Conservation (phyloP, 2,113 vertebrate genomes). For the Sceloporus undulatus region DNA sequence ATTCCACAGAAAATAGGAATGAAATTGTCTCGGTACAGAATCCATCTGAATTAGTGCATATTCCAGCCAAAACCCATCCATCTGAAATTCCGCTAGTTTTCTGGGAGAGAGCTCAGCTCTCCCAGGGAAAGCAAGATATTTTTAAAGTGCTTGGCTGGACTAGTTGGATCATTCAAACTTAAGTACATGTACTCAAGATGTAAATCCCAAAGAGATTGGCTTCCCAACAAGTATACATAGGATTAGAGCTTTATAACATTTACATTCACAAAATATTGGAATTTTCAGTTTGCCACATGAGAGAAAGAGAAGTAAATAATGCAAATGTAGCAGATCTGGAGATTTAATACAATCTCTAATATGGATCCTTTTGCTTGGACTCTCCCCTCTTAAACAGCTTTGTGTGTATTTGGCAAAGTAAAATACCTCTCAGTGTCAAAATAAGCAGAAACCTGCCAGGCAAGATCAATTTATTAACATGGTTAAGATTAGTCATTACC, state of each 20-base stretch:
- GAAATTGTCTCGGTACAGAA: neutral
- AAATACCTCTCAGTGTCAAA: slow-evolving; percentile 27
- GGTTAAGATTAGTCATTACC: slow-evolving; percentile 8
- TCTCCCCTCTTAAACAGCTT: neutral
- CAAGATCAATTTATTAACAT: slow-evolving; percentile 16
- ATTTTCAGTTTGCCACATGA: neutral
- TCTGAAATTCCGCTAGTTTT: neutral
- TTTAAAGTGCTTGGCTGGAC: neutral
- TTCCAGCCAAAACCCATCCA: neutral
- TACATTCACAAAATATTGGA: neutral
- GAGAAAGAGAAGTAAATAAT: neutral
- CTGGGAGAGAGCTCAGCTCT: neutral
- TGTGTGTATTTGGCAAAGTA: neutral
- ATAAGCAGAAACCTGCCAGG: neutral
- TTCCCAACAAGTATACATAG: neutral
- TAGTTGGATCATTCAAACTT: neutral
- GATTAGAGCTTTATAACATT: neutral
- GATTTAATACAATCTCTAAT: slow-evolving; percentile 48
- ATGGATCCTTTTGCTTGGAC: slow-evolving; percentile 1
- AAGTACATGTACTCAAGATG: neutral
- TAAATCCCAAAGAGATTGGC: neutral
- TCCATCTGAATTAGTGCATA: neutral
- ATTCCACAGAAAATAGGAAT: neutral
- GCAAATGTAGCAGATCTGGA: neutral
- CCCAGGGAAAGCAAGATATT: neutral